A percentile compares a stretch with the other conserved stretches of the same genome.
Conservation (phyloP, 2,888 invertebrate species). For the Athalia rosae region DNA sequence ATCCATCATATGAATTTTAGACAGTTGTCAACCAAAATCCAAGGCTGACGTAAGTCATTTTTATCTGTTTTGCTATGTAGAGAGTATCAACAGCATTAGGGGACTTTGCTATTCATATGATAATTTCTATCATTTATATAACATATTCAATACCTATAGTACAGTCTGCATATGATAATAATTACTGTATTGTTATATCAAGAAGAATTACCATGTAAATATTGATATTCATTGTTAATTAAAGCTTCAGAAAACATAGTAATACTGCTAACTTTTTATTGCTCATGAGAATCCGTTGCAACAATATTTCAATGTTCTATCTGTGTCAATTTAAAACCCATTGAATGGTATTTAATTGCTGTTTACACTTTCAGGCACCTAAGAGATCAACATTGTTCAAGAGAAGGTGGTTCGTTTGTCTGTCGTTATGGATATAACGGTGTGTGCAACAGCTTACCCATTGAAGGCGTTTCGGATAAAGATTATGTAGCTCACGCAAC, state of each 20-base stretch:
- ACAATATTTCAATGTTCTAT: conserved; percentile 16
- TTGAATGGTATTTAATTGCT: neutral
- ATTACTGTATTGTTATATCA: neutral
- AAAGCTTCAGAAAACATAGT: too few species aligned
- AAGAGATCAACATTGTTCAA: conserved; percentile 86
- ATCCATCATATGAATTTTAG: neutral
- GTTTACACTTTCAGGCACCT: conserved; percentile 80
- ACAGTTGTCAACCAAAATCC: neutral
- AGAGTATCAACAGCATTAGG: too few species aligned
- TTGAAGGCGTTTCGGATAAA: conserved; percentile 90
- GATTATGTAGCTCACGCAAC: conserved; percentile 92
- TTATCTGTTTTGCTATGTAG: neutral
- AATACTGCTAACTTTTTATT: too few species aligned
- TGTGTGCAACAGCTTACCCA: conserved; percentile 89
- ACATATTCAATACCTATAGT: too few species aligned
- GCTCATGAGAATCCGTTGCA: too few species aligned
- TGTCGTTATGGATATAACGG: conserved; percentile 92
- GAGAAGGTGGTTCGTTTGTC: conserved; percentile 89
- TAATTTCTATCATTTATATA: too few species aligned
- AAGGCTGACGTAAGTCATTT: neutral
- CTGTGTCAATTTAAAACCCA: conserved; percentile 12
- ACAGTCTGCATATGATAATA: conserved; percentile 2
- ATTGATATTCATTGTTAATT: too few species aligned
- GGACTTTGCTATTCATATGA: too few species aligned
- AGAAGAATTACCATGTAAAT: neutral